Conservation (phyloP, 2,113 vertebrate genomes). For the Prunella fulvescens region DNA sequence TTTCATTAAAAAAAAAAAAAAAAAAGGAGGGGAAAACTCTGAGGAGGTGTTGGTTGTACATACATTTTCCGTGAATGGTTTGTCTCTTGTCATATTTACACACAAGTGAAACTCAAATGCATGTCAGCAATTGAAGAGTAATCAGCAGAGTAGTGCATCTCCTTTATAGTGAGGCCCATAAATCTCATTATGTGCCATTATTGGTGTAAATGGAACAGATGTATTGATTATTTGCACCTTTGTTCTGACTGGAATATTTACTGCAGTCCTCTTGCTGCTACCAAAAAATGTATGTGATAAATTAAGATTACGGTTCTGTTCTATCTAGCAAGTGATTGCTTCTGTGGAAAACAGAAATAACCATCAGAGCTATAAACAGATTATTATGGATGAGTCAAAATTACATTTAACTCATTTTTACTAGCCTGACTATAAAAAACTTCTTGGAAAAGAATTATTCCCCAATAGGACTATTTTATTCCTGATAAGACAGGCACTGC, state of each 20-base stretch:
- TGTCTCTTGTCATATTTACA: conserved; percentile 35
- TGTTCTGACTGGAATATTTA: conserved; percentile 1
- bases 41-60: neutral
- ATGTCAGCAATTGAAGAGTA: conserved; percentile 10
- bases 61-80: neutral
- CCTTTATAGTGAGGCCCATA: neutral
- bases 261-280: neutral
- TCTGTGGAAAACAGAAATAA: conserved; percentile 57
- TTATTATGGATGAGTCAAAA: conserved; percentile 25
- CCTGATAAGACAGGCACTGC: neutral
- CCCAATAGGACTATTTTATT: neutral
- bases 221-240: conserved; percentile 61
- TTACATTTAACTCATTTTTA: neutral
- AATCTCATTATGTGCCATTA: conserved; percentile 50
- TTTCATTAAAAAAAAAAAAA: neutral
- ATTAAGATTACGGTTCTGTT: neutral
- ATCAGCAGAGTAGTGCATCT: conserved; percentile 36
- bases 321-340: conserved; percentile 18
- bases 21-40: neutral
- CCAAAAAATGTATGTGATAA: conserved; percentile 8
- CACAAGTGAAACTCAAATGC: neutral
- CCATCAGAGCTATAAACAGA: conserved; percentile 3
- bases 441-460: neutral
- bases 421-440: neutral
- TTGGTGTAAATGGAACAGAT: neutral